Evolutionary conservation across 1,140 invertebrate genomes (phyloP).

Genomic region (Radopholus similis): DNA sequence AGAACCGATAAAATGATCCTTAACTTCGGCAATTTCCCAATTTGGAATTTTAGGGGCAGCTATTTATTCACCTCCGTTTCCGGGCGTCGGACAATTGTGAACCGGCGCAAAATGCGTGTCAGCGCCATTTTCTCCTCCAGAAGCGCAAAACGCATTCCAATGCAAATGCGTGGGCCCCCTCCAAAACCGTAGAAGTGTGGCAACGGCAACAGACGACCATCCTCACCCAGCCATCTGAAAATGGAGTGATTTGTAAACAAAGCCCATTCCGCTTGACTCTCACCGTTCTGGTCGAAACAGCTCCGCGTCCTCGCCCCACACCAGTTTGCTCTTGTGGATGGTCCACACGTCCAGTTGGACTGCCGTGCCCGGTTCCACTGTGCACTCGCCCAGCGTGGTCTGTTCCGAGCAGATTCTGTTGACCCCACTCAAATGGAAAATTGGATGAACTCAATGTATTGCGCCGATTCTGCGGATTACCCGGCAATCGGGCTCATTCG

Average conservation of each 20-base stretch:
- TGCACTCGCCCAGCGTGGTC: conserved; percentile 23
- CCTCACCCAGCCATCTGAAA: conserved; percentile 24
- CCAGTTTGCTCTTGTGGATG: conserved; percentile 21
- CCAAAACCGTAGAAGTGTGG: conserved; percentile 64
- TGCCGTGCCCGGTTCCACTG: conserved; percentile 16
- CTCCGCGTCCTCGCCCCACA: conserved; percentile 40
- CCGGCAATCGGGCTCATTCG: conserved; percentile 44
- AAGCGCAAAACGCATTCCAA: conserved; percentile 69
- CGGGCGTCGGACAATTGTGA: not conserved
- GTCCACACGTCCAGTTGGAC: conserved; percentile 22
- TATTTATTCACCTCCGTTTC: conserved; percentile 10
- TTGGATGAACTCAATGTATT: not conserved
- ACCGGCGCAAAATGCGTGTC: conserved; percentile 54
- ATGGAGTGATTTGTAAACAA: not conserved
- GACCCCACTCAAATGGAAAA: conserved; percentile 6
- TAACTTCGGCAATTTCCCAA: not conserved
- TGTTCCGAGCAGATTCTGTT: conserved; percentile 22
- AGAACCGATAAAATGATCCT: not conserved
- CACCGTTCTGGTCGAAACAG: conserved; percentile 32
- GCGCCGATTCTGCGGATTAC: not conserved
- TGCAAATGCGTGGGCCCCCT: conserved; percentile 64
- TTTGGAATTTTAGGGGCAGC: not conserved
- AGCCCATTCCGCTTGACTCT: not conserved
- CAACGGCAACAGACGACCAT: conserved; percentile 16
- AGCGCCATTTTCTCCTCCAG: conserved; percentile 69